These are phyloP conservation scores for Drosophila atripex DNA, from an alignment of 2,888 invertebrate species.

Conservation along the genomic window DNA sequence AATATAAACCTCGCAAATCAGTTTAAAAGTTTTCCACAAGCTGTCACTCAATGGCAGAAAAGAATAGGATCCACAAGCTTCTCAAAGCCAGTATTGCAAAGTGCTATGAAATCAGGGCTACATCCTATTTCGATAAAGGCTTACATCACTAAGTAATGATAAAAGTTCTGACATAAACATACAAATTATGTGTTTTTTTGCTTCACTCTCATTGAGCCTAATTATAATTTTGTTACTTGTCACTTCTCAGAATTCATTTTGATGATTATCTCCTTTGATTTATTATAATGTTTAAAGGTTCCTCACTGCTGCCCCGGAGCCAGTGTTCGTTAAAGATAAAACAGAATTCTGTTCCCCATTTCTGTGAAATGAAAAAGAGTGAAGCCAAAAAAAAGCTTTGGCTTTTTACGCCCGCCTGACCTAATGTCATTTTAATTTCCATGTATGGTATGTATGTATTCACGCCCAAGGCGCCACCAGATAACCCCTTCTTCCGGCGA, in stretches of 20 bases:
- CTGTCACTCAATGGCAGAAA: neutral
- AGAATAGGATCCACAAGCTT: neutral
- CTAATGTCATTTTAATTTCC: slow-evolving; percentile 70
- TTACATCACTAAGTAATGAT: neutral
- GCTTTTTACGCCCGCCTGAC: slow-evolving; percentile 60
- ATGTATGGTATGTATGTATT: slow-evolving; percentile 40
- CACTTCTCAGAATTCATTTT: slow-evolving; percentile 2
- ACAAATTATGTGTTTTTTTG: neutral
- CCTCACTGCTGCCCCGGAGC: slow-evolving; percentile 16
- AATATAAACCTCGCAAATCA: neutral
- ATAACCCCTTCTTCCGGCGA: slow-evolving; percentile 29
- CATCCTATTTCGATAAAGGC: neutral
- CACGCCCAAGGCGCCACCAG: slow-evolving; percentile 42
- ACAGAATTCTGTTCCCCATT: slow-evolving; percentile 25
- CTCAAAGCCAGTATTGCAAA: neutral
- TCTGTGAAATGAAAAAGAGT: slow-evolving; percentile 11
- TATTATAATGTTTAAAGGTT: slow-evolving; percentile 27
- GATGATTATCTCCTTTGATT: slow-evolving; percentile 35
- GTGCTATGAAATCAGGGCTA: neutral
- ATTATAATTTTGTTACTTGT: slow-evolving; percentile 1
- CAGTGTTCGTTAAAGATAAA: slow-evolving; percentile 42
- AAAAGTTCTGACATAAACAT: neutral
- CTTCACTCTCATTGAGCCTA: neutral
- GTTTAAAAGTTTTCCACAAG: neutral
- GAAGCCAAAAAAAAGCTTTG: slow-evolving; percentile 17